A percentile compares a stretch with the other conserved stretches of the same genome.
Evolutionary conservation across 2,797 vertebrate genomes (phyloP).

Genomic region (Premnoplex brunnescens): DNA sequence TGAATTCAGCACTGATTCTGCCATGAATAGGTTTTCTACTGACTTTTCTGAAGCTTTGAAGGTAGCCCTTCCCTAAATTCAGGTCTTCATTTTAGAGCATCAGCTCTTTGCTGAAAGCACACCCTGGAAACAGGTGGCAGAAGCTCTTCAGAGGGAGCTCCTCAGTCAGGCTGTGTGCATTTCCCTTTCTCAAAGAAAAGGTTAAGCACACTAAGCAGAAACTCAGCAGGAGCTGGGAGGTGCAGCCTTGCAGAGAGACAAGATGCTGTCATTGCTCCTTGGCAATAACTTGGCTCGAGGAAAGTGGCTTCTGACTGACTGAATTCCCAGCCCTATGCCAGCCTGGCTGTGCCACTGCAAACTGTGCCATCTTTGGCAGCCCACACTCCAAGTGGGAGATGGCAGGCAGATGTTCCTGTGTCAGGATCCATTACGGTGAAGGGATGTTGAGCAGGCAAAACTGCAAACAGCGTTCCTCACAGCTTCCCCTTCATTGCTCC

Average conservation of each 20-base stretch:
- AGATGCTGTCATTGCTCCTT: not conserved
- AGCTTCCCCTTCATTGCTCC: not conserved
- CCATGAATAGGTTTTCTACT: not conserved
- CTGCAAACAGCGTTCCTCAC: not conserved
- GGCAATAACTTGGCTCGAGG: not conserved
- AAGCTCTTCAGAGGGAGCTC: not conserved
- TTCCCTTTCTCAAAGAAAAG: not conserved
- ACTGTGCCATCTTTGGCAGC: not conserved
- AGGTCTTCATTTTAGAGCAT: not conserved
- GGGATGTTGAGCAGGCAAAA: not conserved
- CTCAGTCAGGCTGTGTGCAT: not conserved
- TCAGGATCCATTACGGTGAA: not conserved
- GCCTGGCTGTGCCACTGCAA: not conserved
- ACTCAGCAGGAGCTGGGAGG: not conserved
- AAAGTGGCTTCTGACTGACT: not conserved
- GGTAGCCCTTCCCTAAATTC: not conserved
- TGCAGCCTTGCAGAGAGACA: not conserved
- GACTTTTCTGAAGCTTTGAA: not conserved
- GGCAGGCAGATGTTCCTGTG: not conserved
- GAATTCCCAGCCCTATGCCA: not conserved
- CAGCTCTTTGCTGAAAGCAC: not conserved
- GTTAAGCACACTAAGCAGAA: not conserved
- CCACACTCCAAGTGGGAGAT: not conserved
- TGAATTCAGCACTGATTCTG: not conserved
- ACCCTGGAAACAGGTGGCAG: not conserved